A percentile compares a stretch with the other conserved stretches of the same genome.
Evolutionary conservation across 2,888 invertebrate species (phyloP).

Genomic region (Nomada ruficornis): DNA sequence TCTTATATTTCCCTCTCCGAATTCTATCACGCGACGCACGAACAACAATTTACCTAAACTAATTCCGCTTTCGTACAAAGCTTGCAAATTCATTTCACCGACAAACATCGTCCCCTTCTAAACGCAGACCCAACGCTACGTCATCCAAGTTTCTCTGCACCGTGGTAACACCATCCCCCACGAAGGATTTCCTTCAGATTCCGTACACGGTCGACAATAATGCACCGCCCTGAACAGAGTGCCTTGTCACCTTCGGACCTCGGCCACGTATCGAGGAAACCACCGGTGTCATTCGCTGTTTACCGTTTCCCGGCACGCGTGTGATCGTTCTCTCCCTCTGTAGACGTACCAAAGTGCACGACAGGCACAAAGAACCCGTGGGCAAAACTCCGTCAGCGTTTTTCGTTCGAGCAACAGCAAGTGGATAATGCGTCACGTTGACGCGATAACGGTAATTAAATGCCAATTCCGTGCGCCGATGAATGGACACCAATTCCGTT

Average conservation of each 20-base stretch:
- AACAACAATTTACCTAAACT: too few relatives aligned
- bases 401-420: neutral
- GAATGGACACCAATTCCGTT: conserved; percentile 14
- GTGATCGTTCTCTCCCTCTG: neutral
- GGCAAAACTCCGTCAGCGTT: conserved; percentile 6
- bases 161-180: conserved; percentile 10
- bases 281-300: conserved; percentile 24
- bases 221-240: conserved; percentile 34
- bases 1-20: too few relatives aligned
- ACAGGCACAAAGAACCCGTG: conserved; percentile 5
- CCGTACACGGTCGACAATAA: conserved; percentile 41
- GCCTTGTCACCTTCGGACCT: conserved; percentile 45
- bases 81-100: neutral
- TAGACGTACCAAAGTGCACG: neutral
- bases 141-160: neutral
- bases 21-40: too few relatives aligned
- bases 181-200: conserved; percentile 36
- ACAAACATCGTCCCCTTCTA: conserved; percentile 5
- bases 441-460: conserved; percentile 29
- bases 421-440: conserved; percentile 14
- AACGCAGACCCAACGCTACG: neutral
- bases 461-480: conserved; percentile 3
- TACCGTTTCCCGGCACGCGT: conserved; percentile 32
- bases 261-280: conserved; percentile 44
- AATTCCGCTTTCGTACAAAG: too few relatives aligned